Evolutionary conservation across 2,113 vertebrate species (phyloP).

Genomic region (Ornithorhynchus anatinus): DNA sequence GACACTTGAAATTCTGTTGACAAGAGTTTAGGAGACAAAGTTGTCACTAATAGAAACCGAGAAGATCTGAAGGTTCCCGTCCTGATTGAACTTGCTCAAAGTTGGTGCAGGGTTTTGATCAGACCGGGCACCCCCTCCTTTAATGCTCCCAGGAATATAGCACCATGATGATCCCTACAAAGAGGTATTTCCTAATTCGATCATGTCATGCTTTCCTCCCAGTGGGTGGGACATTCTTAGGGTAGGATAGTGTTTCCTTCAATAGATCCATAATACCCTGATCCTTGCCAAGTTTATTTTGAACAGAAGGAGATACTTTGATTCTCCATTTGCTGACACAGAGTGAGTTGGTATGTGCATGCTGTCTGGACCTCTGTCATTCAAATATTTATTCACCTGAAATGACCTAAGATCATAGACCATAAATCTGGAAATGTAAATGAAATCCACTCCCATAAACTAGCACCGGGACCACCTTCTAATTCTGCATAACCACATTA

Average conservation of each 20-base stretch:
- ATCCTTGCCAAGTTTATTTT: not conserved
- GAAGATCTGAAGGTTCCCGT: no score
- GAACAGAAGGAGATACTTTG: not conserved
- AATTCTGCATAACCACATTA: no score
- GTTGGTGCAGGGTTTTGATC: no score
- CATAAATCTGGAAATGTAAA: slow-evolving; percentile 31
- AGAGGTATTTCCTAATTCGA: not conserved
- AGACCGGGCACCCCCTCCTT: not conserved
- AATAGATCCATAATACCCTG: not conserved
- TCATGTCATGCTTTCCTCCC: not conserved
- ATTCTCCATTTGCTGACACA: not conserved
- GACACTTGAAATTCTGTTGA: no score
- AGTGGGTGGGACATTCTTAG: not conserved
- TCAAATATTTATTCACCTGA: slow-evolving; percentile 34
- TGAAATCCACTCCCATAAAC: slow-evolving; percentile 34
- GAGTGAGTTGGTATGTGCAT: not conserved
- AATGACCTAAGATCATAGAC: slow-evolving; percentile 42
- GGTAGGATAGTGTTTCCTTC: not conserved
- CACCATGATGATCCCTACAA: rapidly evolving
- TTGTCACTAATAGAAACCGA: not conserved
- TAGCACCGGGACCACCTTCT: no score
- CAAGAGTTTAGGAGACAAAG: not conserved
- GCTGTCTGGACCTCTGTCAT: not conserved
- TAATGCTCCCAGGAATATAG: not conserved
- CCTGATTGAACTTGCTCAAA: not conserved